Base-by-base conservation (phyloP, 2,797 vertebrate species). In the Rachycentron canadum region DNA sequence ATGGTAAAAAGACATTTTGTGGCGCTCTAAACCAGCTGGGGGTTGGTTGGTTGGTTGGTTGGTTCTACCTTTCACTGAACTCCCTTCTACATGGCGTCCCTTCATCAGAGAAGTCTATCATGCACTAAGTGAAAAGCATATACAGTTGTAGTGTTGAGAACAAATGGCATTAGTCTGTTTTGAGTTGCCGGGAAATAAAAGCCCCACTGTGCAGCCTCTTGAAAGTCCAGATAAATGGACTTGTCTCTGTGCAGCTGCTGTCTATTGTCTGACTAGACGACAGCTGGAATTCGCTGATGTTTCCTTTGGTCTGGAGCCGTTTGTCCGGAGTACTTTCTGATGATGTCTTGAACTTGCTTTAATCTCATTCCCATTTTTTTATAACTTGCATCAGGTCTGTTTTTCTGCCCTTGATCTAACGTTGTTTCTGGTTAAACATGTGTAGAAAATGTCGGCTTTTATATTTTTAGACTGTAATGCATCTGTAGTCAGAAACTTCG, bases 171-270 rank as follows among this genome's bases (percentile, higher is more conserved):
- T 76, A 81, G 71, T 86, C 83, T 86, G 67, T 88, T 56, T 88
- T 86, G 70, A 88, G 82, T 76, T 74, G 45, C 76, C 73, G 36
- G 70, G 79, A 76, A 83, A 91, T 78, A 84, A 88, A 85, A 87
- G 85, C 45, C 56, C 60, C 47, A 70, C 85, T 85, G 85, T 93
- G 76, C 40, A 60, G 72, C 40, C 85, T 86, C 68, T 72, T 69
- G 61, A 80, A 79, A 69, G 77, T 79, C 76, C 86, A 86, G 85
- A 90, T 81, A 79, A 84, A 90, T 84, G 85, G 75, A 79, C 86
- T 62, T 34, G 76, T 87, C 81, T 89, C 30, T 1, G 21, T 86
- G 82, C 68, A 91, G 92, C 87, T 93, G 91, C 83, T 78, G 86
- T 78, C 81, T 68, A 36, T 83, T 86, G 86, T 87, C 84, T 57